Evolutionary conservation across 2,797 vertebrate species (phyloP), one percentile per base, ranked within the genome.

Genomic region (Coregonus suidteri): DNA sequence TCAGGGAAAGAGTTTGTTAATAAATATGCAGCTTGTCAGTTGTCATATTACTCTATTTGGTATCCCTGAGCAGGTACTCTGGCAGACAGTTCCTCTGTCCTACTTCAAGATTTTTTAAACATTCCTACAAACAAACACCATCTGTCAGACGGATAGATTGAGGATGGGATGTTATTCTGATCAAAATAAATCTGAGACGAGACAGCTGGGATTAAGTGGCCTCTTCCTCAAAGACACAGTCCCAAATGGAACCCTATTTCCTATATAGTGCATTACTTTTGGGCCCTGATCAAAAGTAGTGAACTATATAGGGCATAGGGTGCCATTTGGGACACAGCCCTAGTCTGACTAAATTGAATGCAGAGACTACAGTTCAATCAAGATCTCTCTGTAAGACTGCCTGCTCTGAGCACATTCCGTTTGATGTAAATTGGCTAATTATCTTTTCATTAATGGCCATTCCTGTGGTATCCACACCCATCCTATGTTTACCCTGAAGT

Each of bases 1-100:
- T 85, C 88, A 89, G 87, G 74, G 77, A 79, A 80, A 78, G 67
- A 59, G 68, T 84, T 86, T 85, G 77, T 80, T 86, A 78, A 88
- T 88, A 87, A 85, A 88, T 84, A 74, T 75, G 75, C 64, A 67
- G 71, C 37, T 54, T 75, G 82, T 84, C 77, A 76, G 76, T n/a
- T 74, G 82, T 83, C 77, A 77, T 77, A 20, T 86, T 79, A 80
- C 35, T 70, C 34, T 74, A 5, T 76, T 0, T 31, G 66, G 34
- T 35, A 59, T 88, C 77, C 64, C 35, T 75, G 37, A 76, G 77
- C 74, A 83, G 76, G 76, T 84, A 68, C 56, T 65, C 16, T n/a
- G 6, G n/a, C 6, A 59, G 56, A 59, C 56, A 51, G 64, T 79
- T 81, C 37, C 69, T 30, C 41, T 25, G 20, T 37, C 71, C 64